Conservation (phyloP, 2,113 vertebrate genomes). For the Phaethon lepturus region DNA sequence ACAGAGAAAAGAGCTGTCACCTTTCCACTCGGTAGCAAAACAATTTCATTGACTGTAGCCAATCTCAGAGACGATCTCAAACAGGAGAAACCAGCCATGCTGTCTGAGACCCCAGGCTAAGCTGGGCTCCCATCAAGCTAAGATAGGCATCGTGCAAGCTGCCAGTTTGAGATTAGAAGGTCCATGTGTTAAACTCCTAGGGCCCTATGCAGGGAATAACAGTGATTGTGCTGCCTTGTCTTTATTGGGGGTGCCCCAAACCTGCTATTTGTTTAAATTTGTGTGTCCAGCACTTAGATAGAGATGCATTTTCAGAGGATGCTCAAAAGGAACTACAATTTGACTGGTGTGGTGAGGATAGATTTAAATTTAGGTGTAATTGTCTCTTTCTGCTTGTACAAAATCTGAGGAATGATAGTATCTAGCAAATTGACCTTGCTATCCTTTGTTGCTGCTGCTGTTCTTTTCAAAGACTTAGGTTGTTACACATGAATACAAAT, state of each 20-base stretch:
- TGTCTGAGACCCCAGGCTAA: neutral
- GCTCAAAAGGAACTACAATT: neutral
- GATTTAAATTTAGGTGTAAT: neutral
- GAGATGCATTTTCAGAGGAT: neutral
- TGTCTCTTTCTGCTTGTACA: neutral
- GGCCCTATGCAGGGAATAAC: neutral
- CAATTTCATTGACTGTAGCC: neutral
- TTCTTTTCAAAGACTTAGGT: neutral
- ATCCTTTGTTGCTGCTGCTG: neutral
- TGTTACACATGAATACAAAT: neutral
- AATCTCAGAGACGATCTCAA: neutral
- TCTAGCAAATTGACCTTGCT: neutral
- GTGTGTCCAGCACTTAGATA: neutral
- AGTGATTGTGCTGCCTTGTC: neutral
- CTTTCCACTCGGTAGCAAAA: neutral
- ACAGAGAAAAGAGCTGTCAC: neutral
- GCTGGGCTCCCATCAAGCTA: neutral
- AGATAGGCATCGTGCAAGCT: accelerated
- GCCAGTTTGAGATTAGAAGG: neutral
- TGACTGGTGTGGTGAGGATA: neutral
- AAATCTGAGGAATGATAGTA: neutral
- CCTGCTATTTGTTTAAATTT: neutral
- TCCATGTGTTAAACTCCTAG: neutral
- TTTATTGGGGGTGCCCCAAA: neutral
- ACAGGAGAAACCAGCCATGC: neutral